These are phyloP conservation scores for Diloba caeruleocephala DNA, from an alignment of 2,888 invertebrate genomes.

Conservation along the genomic window DNA sequence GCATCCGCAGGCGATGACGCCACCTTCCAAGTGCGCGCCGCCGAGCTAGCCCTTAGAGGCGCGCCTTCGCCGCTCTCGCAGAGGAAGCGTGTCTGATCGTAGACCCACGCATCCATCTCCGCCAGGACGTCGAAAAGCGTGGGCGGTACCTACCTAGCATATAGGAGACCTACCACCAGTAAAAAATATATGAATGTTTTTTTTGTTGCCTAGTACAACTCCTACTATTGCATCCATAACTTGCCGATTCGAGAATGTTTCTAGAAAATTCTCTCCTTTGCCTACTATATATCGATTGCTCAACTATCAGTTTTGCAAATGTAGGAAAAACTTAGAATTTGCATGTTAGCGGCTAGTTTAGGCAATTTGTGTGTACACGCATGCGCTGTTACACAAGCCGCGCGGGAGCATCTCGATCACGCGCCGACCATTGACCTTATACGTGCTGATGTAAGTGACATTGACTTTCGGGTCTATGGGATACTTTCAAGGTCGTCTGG, in stretches of 20 bases:
- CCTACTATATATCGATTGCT: conserved; percentile 23
- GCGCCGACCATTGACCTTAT: conserved; percentile 64
- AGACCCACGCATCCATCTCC: no score
- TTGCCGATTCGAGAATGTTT: background rate
- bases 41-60: no score
- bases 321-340: conserved; percentile 44
- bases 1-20: no score
- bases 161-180: no score
- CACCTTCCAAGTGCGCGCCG: no score
- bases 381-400: conserved; percentile 61
- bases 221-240: background rate
- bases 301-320: conserved; percentile 16
- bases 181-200: no score
- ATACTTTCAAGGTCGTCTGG: conserved; percentile 44
- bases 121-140: no score
- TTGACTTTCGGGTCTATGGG: conserved; percentile 56
- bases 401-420: conserved; percentile 49
- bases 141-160: no score
- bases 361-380: conserved; percentile 59
- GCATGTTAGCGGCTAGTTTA: conserved; percentile 32
- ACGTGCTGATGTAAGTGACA: conserved; percentile 61
- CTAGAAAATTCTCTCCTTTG: background rate
- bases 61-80: no score
- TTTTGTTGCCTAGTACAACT: no score
- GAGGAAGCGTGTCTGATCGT: no score